phyloP scores from a whole-genome alignment of 2,113 vertebrate genomes.

The Misgurnus anguillicaudatus region DNA sequence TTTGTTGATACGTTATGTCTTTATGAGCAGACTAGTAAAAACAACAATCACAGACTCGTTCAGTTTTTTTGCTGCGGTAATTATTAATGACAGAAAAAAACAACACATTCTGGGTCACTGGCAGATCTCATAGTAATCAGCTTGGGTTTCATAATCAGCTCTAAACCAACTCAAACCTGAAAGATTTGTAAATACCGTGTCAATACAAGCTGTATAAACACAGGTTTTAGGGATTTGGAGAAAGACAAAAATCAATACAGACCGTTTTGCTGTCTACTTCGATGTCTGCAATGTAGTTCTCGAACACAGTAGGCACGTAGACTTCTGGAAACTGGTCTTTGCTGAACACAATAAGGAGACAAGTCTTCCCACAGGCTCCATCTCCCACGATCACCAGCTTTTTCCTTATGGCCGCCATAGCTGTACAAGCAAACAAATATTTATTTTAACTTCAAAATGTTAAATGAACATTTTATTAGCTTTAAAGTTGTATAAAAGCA shows the following conservation, averaged over 20 bases:
- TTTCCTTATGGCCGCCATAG: constrained; percentile 94
- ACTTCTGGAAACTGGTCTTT: constrained; percentile 99
- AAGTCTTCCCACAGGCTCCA: constrained; percentile 96
- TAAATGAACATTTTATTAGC: too few species aligned
- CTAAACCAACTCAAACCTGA: not conserved
- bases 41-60: not conserved
- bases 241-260: constrained; percentile 44
- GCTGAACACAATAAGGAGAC: constrained; percentile 96
- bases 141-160: constrained; percentile 10
- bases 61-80: too few species aligned
- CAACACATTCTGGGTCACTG: not conserved
- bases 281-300: constrained; percentile 98
- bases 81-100: not conserved
- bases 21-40: not conserved
- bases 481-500: too few species aligned
- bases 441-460: not conserved
- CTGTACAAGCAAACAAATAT: constrained; percentile 62
- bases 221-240: not conserved
- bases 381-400: constrained; percentile 99
- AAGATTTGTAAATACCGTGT: not conserved
- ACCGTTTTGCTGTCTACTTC: constrained; percentile 98
- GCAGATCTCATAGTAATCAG: not conserved
- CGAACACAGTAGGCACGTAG: constrained; percentile 95
- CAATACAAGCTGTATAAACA: not conserved
- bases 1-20: not conserved